Evolutionary conservation across 92 coral and sea anemone genomes (phyloP), one percentile per base, ranked within the genome.

Genomic region (Porites lobata): DNA sequence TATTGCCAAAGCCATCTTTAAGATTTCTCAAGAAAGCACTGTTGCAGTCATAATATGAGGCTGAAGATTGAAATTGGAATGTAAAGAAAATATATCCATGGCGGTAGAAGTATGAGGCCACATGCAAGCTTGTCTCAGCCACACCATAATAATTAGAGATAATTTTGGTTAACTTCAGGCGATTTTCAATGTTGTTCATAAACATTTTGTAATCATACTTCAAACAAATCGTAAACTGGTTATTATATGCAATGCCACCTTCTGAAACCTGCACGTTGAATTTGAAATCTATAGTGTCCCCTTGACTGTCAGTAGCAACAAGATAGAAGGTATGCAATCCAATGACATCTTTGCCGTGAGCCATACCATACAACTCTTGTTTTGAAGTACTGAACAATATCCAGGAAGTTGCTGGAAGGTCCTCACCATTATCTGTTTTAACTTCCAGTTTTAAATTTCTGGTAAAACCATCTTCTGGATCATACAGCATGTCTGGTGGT

Each of bases 331-430:
- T 84, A 54, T 93, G 93, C 14, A 62, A 13, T 12, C 88, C 89
- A 32, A 78, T 92, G 3, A 80, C 38, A 74, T 79, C 59, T 5
- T 58, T 61, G 26, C 75, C 86, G 47, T 75, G 78, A 22, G 98
- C 95, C 56, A 89, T 88, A 67, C 96, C 98, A 86, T 89, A 90
- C 77, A 98, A 90, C 24, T 76, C 94, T 77, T 98, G 99, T 11
- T 80, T 69, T 0, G 73, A 26, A 10, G 81, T 77, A 77, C 94
- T 84, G 19, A 98, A 87, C 15, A 91, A 72, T 61, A 98, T 78
- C 99, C 99, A 98, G 0, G 95, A 88, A 9, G 96, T 75, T 3
- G 92, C n/a, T 1, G 87, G 61, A 24, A 96, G 84, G 11, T 71
- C 32, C 8, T 50, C 88, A 17, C 90, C 87, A 64, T 79, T 72